Base-by-base conservation (phyloP, 2,797 vertebrate species). In the Netta rufina region DNA sequence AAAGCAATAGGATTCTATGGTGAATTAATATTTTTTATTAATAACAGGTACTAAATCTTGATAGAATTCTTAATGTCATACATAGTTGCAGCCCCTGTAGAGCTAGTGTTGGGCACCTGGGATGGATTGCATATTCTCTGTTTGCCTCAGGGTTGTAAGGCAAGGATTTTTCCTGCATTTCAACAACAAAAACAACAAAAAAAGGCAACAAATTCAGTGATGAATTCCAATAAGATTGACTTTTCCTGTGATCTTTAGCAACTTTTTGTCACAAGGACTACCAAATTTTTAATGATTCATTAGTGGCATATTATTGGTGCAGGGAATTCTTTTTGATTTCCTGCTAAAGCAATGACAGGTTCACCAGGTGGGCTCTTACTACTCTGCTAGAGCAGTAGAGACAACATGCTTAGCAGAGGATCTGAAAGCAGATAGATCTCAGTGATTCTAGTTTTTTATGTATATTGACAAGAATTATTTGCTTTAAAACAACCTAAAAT, bases 11-110 rank as follows among this genome's bases (percentile, higher is more conserved):
- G 51, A 70, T 51, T 86, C 71, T 33, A 25, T 51, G 67, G 70
- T 84, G 72, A 90, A 88, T 82, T 95, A 84, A 75, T 87, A 56
- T 92, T 73, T 89, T 89, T 92, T 92, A 86, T 83, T 94, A 91
- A 84, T 90, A 78, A 91, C 28, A 39, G 9, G 20, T 76, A 82
- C 19, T 94, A 86, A 90, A 90, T 91, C 81, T 84, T 72, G 74
- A 80, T 90, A 18, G 86, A 87, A 84, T 74, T 76, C 27, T 84
- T 93, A 75, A 81, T 51, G 33, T 58, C 30, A 38, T 58, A 30
- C 56, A 39, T 49, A 82, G 30, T 21, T 96, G 39, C 66, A 76
- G 7, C 4, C 12, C 13, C 39, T 3, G 3, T 12, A 84, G 73
- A 89, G 51, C 61, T 60, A 70, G 11, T 72, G 33, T 45, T 80